Conservation (phyloP, 2,888 invertebrate species). For the Plemyria rubiginata region DNA sequence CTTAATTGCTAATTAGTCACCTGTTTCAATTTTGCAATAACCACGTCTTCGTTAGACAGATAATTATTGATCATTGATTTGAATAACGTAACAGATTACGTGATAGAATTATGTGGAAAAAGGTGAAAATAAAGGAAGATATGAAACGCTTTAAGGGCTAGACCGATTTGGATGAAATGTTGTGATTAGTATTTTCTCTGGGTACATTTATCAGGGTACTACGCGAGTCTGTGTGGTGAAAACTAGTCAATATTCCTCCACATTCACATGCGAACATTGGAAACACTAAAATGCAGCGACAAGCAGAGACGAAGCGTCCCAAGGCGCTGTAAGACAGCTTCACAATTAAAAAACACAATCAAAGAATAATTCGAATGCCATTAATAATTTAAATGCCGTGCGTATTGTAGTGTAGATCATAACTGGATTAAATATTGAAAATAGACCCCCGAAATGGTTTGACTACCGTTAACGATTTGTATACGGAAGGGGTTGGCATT, state of each 20-base stretch:
- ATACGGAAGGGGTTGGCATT: not conserved
- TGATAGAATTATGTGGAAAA: not conserved
- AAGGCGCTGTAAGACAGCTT: too few relatives aligned
- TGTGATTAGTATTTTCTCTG: too few relatives aligned
- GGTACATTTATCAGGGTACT: too few relatives aligned
- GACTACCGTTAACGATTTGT: not conserved
- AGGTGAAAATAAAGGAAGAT: not conserved
- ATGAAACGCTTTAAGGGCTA: too few relatives aligned
- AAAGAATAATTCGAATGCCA: not conserved
- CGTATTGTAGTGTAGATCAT: not conserved
- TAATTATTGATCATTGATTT: conserved; percentile 2
- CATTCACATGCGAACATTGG: too few relatives aligned
- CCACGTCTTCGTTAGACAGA: conserved; percentile 1
- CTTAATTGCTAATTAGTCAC: conserved; percentile 20
- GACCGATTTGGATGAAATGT: too few relatives aligned
- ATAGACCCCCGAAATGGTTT: not conserved
- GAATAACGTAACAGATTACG: conserved; percentile 8
- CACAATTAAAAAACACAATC: too few relatives aligned
- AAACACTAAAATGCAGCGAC: too few relatives aligned
- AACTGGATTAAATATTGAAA: not conserved
- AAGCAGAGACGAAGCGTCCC: too few relatives aligned
- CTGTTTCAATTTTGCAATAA: conserved; percentile 13
- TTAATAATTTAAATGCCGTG: too few relatives aligned
- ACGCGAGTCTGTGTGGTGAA: too few relatives aligned
- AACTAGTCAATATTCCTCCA: too few relatives aligned